Base-by-base conservation (phyloP, 2,797 vertebrate species). In the Pipistrellus kuhlii region DNA sequence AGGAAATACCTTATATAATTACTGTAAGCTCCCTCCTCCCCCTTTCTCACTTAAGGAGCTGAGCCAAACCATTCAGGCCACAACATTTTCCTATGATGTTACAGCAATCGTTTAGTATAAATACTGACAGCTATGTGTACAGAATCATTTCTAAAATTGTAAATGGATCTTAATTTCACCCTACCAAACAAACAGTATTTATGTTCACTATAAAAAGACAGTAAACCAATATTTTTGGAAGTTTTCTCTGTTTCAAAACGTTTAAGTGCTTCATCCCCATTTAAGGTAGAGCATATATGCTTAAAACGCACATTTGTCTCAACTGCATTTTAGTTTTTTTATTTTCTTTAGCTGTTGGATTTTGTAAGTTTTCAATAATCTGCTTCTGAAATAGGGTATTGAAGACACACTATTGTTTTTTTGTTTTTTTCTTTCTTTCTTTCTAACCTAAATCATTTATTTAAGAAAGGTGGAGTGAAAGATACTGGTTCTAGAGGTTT, bases 1-100 rank as follows among this genome's bases (percentile, higher is more conserved):
- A 81, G 71, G 93, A 96, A 97, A 96, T 94, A 97, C 85, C 25
- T 95, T 87, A 92, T 51, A 69, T 86, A 94, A 95, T 91, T 94
- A 94, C n/a, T n/a, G 8, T 73, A 57, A 69, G 84, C 44, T 71
- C 53, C 68, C 57, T 5, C 7, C 41, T 23, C 3, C 7, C 44
- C 66, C 46, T 81, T 57, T 75, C 90, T 85, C 41, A 92, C 94
- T 96, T 91, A 94, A 78, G 96, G 84, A 66, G 93, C 11, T 0
- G 23, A 81, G 32, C 72, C 76, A 93, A 72, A 35, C 44, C 10
- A 1, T 91, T 35, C 95, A 84, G 76, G 83, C 25, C 93, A 35
- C 21, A 76, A 35, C 72, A 83, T 38, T 93, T 66, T 81, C 96
- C 75, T 93, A 53, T 68, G 91, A 48, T 82, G 66, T 71, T 91